Evolutionary conservation across 1,140 invertebrate species (phyloP).

Genomic region (Oncopodura yosiiana): DNA sequence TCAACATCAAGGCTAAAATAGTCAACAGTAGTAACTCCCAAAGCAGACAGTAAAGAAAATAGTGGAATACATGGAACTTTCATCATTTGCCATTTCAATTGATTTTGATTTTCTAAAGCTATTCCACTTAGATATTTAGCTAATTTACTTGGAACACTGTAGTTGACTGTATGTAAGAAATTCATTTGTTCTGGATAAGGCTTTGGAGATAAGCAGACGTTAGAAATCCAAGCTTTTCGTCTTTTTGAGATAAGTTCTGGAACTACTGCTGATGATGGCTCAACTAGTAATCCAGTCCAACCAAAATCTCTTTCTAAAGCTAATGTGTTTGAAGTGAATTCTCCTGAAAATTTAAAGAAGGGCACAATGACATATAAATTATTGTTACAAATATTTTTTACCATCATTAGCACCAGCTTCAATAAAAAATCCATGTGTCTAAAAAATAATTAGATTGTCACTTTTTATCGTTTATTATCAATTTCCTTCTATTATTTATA

Average conservation of each 20-base stretch:
- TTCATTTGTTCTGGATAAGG: constrained; percentile 29
- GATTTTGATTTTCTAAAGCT: too few relatives aligned
- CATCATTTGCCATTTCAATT: too few relatives aligned
- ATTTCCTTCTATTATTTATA: neutral
- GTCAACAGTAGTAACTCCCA: constrained; percentile 48
- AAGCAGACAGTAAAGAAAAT: constrained; percentile 64
- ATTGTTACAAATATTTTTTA: too few relatives aligned
- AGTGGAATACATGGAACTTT: constrained; percentile 74
- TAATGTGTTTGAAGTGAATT: constrained; percentile 37
- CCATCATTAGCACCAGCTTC: constrained; percentile 39
- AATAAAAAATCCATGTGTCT: constrained; percentile 38
- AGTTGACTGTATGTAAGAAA: too few relatives aligned
- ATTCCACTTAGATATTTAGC: too few relatives aligned
- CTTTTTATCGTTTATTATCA: neutral
- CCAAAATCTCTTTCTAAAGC: constrained; percentile 34
- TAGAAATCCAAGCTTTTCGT: constrained; percentile 34
- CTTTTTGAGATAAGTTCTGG: constrained; percentile 33
- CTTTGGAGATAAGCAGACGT: constrained; percentile 35
- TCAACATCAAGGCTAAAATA: constrained; percentile 47
- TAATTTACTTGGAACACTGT: too few relatives aligned
- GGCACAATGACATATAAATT: too few relatives aligned
- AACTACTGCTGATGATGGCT: constrained; percentile 36
- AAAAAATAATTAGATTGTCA: neutral
- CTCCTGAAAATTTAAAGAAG: too few relatives aligned
- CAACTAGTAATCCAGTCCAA: constrained; percentile 39